Base-by-base conservation (phyloP, 2,888 invertebrate species). In the Archips xylosteana region DNA sequence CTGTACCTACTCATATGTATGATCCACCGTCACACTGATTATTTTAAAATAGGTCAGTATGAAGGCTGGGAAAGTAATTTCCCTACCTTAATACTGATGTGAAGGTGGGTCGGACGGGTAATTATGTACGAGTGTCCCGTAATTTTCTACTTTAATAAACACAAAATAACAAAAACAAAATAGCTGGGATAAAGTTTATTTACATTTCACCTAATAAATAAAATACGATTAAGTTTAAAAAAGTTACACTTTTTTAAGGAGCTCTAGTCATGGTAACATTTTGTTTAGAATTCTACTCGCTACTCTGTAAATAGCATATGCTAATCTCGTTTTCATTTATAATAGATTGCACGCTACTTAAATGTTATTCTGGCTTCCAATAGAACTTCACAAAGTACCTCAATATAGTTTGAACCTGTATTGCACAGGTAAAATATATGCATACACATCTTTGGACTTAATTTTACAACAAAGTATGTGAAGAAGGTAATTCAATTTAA, bases 111-210 rank as follows among this genome's bases (percentile, higher is more conserved):
- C 23, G 23, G 23, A 23, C 23, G 23, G 23, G 23, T 23, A 23
- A 23, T 23, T 23, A 23, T 23, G 23, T 23, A 23, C 0, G 23
- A 23, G 23, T 23, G 23, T 23, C 23, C 23, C 23, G 23, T 23
- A 23, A 23, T 23, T 23, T 23, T 23, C 23, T 23, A 23, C 23
- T 23, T 23, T 23, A 23, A 23, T 23, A 23, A 23, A 23, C 23
- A 23, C 23, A 23, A 23, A 23, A 23, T 23, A 23, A 39, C 1
- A 39, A 39, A 39, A 39, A 36, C 36, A 39, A 39, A 39, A 6
- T 39, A 39, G 39, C 39, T 61, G 54, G 69, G 60, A 64, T 74
- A 65, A 36, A 65, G 51, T 74, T 74, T 74, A 74, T 74, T 74
- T 74, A 72, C 72, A 72, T 42, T 65, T 66, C 70, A 61, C 59